Conservation (phyloP, 2,888 invertebrate species). For the Melanophora roralis region DNA sequence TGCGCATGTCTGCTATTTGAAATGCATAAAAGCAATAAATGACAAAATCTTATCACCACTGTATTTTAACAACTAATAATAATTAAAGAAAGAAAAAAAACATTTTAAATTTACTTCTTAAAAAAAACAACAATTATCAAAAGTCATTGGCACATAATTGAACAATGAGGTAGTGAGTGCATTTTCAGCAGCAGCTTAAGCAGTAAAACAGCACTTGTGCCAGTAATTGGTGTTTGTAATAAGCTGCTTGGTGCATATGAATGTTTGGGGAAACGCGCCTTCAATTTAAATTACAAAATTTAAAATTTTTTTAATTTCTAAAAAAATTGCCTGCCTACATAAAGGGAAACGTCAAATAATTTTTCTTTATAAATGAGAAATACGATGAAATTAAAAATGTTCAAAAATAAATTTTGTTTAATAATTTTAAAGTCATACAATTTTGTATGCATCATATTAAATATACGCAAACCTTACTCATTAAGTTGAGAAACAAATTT, state of each 20-base stretch:
- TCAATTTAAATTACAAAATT: slow-evolving; percentile 42
- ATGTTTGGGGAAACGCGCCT: slow-evolving; percentile 42
- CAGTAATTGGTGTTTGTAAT: slow-evolving; percentile 1
- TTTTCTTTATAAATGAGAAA: too few species aligned
- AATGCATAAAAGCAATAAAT: slow-evolving; percentile 35
- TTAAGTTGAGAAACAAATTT: too few species aligned
- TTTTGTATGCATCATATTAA: slow-evolving; percentile 49
- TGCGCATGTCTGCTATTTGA: slow-evolving; percentile 37
- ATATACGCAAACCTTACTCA: not conserved
- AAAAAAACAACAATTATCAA: slow-evolving; percentile 11
- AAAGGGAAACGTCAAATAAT: not conserved
- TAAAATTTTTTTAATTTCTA: not conserved
- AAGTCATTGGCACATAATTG: slow-evolving; percentile 56
- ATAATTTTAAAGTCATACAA: slow-evolving; percentile 32
- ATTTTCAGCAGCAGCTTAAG: slow-evolving; percentile 1
- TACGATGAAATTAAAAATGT: not conserved
- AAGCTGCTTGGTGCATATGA: not conserved
- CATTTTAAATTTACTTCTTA: too few species aligned
- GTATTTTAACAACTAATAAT: slow-evolving; percentile 33
- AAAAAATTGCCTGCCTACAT: not conserved
- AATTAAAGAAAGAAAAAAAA: slow-evolving; percentile 1
- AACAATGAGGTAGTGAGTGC: slow-evolving; percentile 36
- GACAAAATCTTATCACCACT: slow-evolving; percentile 60
- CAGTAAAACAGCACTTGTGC: not conserved
- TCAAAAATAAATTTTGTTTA: too few species aligned